Evolutionary conservation across 2,888 invertebrate genomes (phyloP).

Genomic region (Linnaemya tessellans): DNA sequence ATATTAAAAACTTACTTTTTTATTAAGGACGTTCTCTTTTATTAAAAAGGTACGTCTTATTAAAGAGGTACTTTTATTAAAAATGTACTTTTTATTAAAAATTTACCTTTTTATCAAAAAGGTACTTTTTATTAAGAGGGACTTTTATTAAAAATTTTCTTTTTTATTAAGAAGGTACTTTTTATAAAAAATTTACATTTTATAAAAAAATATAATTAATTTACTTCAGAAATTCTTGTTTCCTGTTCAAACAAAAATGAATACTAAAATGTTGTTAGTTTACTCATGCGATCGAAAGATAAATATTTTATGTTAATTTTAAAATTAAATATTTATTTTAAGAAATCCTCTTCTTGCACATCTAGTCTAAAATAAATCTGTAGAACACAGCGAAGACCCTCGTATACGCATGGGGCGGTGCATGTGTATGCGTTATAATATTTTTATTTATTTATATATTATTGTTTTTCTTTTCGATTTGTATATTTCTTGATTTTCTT

Average conservation of each 20-base stretch:
- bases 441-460: constrained; percentile 34
- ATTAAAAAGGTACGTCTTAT: neutral
- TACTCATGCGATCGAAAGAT: no score
- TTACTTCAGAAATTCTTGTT: no score
- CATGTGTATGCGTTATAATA: constrained; percentile 1
- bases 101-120: neutral
- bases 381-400: neutral
- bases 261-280: no score
- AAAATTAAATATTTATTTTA: no score
- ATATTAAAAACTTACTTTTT: neutral
- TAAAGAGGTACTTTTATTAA: neutral
- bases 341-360: no score
- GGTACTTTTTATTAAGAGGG: neutral
- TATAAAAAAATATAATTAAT: no score
- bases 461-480: constrained; percentile 51
- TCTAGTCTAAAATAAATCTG: no score
- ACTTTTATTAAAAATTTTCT: neutral
- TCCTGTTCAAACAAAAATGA: no score
- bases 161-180: no score
- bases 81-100: neutral
- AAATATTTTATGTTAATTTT: no score
- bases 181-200: no score
- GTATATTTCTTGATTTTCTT: constrained; percentile 65
- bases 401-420: neutral
- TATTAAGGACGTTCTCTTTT: no score